Evolutionary conservation across 2,113 vertebrate species (phyloP).

Genomic region (Tamias sibiricus): DNA sequence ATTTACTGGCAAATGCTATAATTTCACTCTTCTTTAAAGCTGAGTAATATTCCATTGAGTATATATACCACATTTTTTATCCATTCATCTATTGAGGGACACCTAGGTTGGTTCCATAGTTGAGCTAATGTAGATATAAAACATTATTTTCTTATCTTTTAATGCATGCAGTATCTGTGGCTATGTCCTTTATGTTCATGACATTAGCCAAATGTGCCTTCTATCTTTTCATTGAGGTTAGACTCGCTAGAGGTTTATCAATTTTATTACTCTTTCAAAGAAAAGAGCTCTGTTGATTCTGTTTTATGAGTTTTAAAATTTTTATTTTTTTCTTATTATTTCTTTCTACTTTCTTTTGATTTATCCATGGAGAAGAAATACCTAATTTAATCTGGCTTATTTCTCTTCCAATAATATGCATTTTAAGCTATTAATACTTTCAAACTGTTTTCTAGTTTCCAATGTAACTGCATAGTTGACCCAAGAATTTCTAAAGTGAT

Average conservation of each 20-base stretch:
- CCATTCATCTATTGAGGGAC: too few relatives aligned
- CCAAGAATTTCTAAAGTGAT: not conserved
- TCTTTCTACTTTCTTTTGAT: not conserved
- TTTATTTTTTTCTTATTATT: not conserved
- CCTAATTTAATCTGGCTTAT: not conserved
- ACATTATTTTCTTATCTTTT: not conserved
- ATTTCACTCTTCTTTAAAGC: too few relatives aligned
- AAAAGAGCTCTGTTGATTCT: not conserved
- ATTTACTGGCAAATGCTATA: too few relatives aligned
- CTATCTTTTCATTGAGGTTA: not conserved
- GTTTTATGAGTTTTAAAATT: not conserved
- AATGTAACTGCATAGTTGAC: not conserved
- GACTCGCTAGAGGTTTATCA: not conserved
- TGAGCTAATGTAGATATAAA: too few relatives aligned
- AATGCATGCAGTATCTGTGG: not conserved
- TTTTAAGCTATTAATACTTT: not conserved
- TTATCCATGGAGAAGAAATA: not conserved
- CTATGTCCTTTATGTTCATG: not conserved
- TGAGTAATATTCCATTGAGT: too few relatives aligned
- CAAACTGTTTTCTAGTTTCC: not conserved
- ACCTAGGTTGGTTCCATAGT: too few relatives aligned
- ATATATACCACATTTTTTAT: too few relatives aligned
- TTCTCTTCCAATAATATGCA: not conserved
- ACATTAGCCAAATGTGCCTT: not conserved
- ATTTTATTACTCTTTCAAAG: not conserved